These are phyloP conservation scores for Noctua pronuba DNA, from an alignment of 2,888 invertebrate species.

Conservation along the genomic window DNA sequence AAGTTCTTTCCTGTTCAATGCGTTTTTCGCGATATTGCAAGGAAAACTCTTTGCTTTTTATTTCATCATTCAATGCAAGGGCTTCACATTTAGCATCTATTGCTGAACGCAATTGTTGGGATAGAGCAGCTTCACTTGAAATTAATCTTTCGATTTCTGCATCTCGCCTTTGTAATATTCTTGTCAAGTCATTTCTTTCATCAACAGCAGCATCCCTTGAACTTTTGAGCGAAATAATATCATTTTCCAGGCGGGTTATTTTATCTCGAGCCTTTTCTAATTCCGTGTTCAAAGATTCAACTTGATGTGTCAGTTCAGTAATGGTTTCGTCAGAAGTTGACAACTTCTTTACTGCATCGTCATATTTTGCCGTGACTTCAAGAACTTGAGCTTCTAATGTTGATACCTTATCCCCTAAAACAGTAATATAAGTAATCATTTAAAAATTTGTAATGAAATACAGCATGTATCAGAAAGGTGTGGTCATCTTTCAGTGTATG, in stretches of 20 bases:
- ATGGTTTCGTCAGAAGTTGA: conserved; percentile 91
- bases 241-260: conserved; percentile 92
- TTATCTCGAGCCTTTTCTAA: conserved; percentile 92
- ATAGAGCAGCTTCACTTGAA: conserved; percentile 92
- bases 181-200: conserved; percentile 93
- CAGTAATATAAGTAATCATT: conserved; percentile 20
- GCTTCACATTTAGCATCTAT: conserved; percentile 96
- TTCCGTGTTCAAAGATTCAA: conserved; percentile 91
- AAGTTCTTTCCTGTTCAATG: conserved; percentile 94
- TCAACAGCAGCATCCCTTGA: conserved; percentile 93
- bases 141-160: conserved; percentile 93
- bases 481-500: not conserved
- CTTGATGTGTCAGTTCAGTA: conserved; percentile 91
- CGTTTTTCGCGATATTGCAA: conserved; percentile 95
- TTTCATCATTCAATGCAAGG: conserved; percentile 94
- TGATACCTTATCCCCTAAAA: conserved; percentile 90
- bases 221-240: conserved; percentile 92
- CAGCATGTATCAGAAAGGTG: not conserved
- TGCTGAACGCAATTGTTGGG: conserved; percentile 94
- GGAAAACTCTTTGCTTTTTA: conserved; percentile 94
- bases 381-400: conserved; percentile 89
- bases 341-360: conserved; percentile 91
- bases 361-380: conserved; percentile 91
- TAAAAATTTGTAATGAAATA: not conserved
- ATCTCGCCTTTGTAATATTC: conserved; percentile 93